A percentile compares a stretch with the other conserved stretches of the same genome.
phyloP scores from a whole-genome alignment of 1,140 invertebrate genomes.

The Plodia interpunctella region DNA sequence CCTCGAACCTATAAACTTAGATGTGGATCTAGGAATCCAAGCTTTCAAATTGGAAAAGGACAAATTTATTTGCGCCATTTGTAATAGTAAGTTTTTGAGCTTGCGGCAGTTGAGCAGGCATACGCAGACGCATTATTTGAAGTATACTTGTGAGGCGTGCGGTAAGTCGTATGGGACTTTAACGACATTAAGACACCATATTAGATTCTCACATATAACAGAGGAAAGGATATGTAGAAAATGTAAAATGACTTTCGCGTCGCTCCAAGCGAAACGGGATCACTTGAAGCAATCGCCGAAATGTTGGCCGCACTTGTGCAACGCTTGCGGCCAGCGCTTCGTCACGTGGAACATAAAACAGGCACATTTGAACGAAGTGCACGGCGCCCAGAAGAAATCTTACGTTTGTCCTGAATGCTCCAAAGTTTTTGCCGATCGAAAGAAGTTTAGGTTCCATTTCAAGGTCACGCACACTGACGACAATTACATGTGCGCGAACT shows the following conservation, averaged over 20 bases:
- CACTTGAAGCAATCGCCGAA: constrained; percentile 24
- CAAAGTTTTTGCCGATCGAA: constrained; percentile 39
- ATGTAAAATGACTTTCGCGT: constrained; percentile 30
- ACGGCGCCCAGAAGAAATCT: constrained; percentile 23
- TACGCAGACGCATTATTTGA: constrained; percentile 35
- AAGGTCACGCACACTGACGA: constrained; percentile 49
- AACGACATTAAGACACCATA: constrained; percentile 28
- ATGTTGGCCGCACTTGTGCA: constrained; percentile 33
- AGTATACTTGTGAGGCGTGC: constrained; percentile 41
- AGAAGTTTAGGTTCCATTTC: constrained; percentile 48
- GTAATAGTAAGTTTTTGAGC: constrained; percentile 22
- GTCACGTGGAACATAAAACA: constrained; percentile 29
- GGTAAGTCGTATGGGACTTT: constrained; percentile 37
- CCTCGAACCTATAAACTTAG: constrained; percentile 22
- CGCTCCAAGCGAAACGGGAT: constrained; percentile 26
- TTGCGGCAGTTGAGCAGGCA: constrained; percentile 35
- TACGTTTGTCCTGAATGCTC: constrained; percentile 53
- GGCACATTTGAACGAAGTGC: constrained; percentile 25
- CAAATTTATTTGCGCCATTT: constrained; percentile 32
- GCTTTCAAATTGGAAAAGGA: constrained; percentile 33
- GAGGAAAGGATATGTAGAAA: constrained; percentile 34
- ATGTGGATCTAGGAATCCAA: constrained; percentile 29
- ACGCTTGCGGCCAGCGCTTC: constrained; percentile 34
- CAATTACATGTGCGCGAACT: constrained; percentile 45
- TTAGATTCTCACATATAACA: constrained; percentile 30